Evolutionary conservation across 2,888 invertebrate genomes (phyloP).

Genomic region (Eristalinus sepulchralis): DNA sequence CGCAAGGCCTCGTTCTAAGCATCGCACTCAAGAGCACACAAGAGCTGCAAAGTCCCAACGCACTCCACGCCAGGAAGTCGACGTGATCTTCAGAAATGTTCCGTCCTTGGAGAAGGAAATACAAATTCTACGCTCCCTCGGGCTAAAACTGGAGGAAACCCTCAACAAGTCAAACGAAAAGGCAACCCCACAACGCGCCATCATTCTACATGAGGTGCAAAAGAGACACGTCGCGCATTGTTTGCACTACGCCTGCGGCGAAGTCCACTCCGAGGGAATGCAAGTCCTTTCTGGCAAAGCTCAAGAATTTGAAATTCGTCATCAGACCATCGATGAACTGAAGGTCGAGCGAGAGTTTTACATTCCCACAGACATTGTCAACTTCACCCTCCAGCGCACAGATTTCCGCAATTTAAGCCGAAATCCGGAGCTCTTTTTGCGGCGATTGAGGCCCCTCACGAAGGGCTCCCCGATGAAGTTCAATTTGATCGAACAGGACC

Average conservation of each 20-base stretch:
- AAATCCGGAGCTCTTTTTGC: slow-evolving; percentile 75
- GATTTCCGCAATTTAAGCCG: slow-evolving; percentile 75
- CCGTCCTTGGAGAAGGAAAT: slow-evolving; percentile 77
- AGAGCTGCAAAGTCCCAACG: not conserved
- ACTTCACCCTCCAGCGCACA: slow-evolving; percentile 74
- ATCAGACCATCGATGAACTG: slow-evolving; percentile 75
- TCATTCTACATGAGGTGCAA: not conserved
- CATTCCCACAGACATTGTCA: slow-evolving; percentile 70
- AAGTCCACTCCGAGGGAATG: not conserved
- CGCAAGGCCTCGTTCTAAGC: not conserved
- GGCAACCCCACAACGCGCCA: not conserved
- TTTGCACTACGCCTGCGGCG: not conserved
- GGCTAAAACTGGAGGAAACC: slow-evolving; percentile 76
- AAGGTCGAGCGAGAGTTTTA: slow-evolving; percentile 76
- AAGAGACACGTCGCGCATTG: not conserved
- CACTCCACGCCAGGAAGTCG: slow-evolving; percentile 71
- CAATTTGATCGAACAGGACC: slow-evolving; percentile 78
- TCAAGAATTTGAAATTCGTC: slow-evolving; percentile 75
- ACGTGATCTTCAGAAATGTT: slow-evolving; percentile 76
- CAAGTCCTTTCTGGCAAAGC: slow-evolving; percentile 59
- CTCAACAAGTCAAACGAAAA: slow-evolving; percentile 55
- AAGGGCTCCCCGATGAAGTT: slow-evolving; percentile 72
- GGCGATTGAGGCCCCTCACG: slow-evolving; percentile 72
- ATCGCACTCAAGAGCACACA: not conserved
- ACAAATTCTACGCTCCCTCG: slow-evolving; percentile 74